These are phyloP conservation scores for Zaprionus camerounensis DNA, from an alignment of 1,140 invertebrate species.

Conservation along the genomic window DNA sequence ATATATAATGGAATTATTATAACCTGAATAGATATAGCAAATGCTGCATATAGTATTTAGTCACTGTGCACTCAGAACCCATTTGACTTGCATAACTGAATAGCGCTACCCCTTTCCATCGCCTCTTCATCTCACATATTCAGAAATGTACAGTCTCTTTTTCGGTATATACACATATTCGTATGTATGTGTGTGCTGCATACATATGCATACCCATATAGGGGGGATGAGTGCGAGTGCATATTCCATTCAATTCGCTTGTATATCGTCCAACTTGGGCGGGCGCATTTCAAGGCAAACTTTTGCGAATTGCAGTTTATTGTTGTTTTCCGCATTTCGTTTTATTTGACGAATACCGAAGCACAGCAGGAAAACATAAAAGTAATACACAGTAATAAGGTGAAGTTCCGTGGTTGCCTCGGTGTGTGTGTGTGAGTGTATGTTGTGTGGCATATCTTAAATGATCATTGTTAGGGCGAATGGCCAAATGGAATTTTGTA, in stretches of 20 bases:
- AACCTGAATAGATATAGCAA: too few species aligned
- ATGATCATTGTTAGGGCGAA: slow-evolving; percentile 45
- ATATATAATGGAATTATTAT: too few species aligned
- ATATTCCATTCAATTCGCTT: background rate
- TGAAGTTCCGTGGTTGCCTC: slow-evolving; percentile 3
- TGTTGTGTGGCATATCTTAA: slow-evolving; percentile 60
- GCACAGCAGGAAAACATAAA: background rate
- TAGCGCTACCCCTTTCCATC: background rate
- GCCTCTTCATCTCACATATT: background rate
- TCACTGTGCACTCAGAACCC: background rate
- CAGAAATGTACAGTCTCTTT: background rate
- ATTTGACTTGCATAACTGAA: background rate
- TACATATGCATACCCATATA: background rate
- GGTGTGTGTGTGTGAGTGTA: background rate
- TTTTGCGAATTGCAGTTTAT: slow-evolving; percentile 39
- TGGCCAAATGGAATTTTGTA: slow-evolving; percentile 37
- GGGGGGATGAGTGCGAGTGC: too few species aligned
- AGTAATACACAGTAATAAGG: slow-evolving; percentile 22
- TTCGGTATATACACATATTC: background rate
- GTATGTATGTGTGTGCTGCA: background rate
- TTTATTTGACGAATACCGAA: slow-evolving; percentile 2
- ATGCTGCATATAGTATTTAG: background rate
- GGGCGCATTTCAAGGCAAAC: slow-evolving; percentile 10
- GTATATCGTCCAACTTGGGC: background rate
- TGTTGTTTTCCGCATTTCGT: slow-evolving; percentile 20